These are phyloP conservation scores for Pristionchus mayeri DNA, from an alignment of 2,888 invertebrate genomes.

Conservation along the genomic window DNA sequence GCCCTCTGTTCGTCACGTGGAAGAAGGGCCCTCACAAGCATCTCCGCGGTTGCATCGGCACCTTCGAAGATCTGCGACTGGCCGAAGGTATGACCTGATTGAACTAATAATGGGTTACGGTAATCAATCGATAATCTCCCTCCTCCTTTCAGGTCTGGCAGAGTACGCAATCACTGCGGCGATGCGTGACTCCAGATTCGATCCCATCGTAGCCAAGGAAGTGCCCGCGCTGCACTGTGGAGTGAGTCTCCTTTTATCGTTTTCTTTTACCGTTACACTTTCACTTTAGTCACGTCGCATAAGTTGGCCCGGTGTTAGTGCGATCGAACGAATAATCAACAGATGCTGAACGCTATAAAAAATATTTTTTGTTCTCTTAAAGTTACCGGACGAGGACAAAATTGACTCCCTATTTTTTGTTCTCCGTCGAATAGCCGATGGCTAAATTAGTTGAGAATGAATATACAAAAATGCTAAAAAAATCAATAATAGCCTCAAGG, in stretches of 20 bases:
- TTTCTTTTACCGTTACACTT: no score
- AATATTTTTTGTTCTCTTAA: no score
- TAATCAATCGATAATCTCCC: neutral
- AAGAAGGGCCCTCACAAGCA: constrained; percentile 95
- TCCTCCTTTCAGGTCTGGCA: constrained; percentile 58
- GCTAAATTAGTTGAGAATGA: no score
- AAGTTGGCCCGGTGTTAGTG: no score
- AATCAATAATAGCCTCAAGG: no score
- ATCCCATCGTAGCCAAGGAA: constrained; percentile 93
- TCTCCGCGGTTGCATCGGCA: constrained; percentile 94
- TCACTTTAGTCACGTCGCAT: no score
- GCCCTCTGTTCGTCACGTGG: constrained; percentile 99
- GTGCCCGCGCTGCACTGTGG: constrained; percentile 82
- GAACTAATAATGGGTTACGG: neutral
- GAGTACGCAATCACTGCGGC: constrained; percentile 80
- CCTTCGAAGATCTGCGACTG: constrained; percentile 6
- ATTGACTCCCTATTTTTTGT: no score
- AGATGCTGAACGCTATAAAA: neutral
- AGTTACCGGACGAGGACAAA: no score
- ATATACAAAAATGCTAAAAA: no score
- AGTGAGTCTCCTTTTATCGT: constrained; percentile 80
- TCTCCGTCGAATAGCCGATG: no score
- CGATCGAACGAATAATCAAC: neutral
- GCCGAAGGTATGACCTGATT: neutral
- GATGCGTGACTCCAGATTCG: constrained; percentile 95